phyloP scores from a whole-genome alignment of 2,888 invertebrate species.

The Chalcosyrphus nemorum region DNA sequence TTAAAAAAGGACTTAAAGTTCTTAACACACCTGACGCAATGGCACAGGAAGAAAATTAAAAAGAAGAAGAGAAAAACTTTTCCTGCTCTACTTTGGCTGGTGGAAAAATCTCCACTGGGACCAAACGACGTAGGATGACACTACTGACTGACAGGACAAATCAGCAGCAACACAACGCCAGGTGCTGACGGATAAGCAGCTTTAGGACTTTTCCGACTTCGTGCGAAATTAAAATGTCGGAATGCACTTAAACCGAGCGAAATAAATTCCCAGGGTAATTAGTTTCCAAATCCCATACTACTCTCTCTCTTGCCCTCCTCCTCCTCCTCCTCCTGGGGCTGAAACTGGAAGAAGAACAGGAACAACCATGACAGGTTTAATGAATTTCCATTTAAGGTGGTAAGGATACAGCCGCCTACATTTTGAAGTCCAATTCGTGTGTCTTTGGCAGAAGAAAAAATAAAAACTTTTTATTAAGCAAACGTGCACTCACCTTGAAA shows the following conservation, averaged over 20 bases:
- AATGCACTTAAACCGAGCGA: constrained; percentile 63
- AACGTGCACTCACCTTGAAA: constrained; percentile 44
- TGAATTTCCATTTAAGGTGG: constrained; percentile 56
- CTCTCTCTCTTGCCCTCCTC: background rate
- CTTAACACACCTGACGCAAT: constrained; percentile 52
- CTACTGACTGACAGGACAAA: constrained; percentile 65
- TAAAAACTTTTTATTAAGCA: constrained; percentile 66
- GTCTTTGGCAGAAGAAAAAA: constrained; percentile 38
- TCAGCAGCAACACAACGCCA: constrained; percentile 51
- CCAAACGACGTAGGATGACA: background rate
- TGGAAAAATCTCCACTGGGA: background rate
- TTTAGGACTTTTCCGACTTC: constrained; percentile 25
- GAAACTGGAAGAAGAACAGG: background rate
- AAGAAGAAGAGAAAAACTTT: constrained; percentile 10
- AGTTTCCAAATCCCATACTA: constrained; percentile 56
- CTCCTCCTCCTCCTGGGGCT: background rate
- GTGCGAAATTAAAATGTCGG: constrained; percentile 67
- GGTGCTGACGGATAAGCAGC: constrained; percentile 60
- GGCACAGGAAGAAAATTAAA: constrained; percentile 27
- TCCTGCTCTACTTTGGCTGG: constrained; percentile 38
- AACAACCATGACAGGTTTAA: constrained; percentile 32
- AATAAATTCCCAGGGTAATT: constrained; percentile 69
- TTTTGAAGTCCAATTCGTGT: constrained; percentile 30
- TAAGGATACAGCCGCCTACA: background rate
- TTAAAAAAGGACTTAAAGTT: constrained; percentile 23